Evolutionary conservation across 2,113 vertebrate genomes (phyloP).

Genomic region (Montifringilla adamsi): DNA sequence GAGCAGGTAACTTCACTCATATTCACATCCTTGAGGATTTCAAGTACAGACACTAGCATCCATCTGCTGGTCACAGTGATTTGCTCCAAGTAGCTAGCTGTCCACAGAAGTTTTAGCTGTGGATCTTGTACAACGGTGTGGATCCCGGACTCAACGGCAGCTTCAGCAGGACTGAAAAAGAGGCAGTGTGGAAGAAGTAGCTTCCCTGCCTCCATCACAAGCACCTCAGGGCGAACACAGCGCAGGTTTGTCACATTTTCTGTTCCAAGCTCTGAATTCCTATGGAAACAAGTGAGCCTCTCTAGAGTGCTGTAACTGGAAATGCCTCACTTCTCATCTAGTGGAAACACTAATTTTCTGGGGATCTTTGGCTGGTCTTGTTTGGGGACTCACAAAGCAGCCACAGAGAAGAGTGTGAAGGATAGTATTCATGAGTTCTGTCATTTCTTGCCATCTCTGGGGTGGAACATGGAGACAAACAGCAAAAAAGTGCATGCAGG

Average conservation of each 20-base stretch:
- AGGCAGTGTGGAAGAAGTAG: background rate
- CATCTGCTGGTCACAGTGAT: background rate
- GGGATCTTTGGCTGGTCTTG: background rate
- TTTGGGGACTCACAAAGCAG: background rate
- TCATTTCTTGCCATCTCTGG: background rate
- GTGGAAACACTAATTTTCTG: background rate
- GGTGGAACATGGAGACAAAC: background rate
- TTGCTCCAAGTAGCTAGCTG: background rate
- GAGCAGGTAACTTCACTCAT: background rate
- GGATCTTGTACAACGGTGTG: background rate
- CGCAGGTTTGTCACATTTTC: background rate
- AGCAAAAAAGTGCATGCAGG: rapidly evolving
- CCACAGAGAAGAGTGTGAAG: background rate
- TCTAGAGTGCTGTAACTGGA: background rate
- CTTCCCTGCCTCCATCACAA: background rate
- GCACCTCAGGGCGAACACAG: background rate
- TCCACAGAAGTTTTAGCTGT: background rate
- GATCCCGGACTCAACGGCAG: background rate
- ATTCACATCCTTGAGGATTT: background rate
- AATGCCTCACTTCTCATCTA: background rate
- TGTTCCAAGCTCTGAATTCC: background rate
- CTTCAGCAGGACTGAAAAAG: background rate
- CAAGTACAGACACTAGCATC: background rate
- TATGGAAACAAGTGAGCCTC: background rate
- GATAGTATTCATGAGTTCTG: background rate